Percentiles rank a stretch among this genome's conserved stretches.
Conservation (phyloP, 2,888 invertebrate genomes). For the Lutraria lutraria region DNA sequence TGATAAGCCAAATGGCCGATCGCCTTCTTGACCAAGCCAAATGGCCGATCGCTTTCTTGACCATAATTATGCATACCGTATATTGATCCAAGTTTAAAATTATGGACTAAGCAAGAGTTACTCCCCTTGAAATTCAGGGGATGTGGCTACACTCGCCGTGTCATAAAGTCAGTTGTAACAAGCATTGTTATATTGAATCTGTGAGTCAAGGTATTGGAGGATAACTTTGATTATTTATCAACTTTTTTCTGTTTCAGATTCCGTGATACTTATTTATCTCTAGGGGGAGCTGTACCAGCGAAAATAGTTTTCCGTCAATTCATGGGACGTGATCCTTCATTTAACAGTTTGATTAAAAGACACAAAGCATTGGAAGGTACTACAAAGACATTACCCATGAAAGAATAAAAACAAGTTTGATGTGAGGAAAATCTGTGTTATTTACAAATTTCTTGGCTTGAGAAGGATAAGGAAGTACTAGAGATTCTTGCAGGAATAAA, state of each 20-base stretch:
- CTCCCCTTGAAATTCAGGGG: too few relatives aligned
- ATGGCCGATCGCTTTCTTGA: too few relatives aligned
- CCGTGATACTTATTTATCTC: constrained; percentile 93
- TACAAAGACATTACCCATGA: background rate
- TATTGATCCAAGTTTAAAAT: too few relatives aligned
- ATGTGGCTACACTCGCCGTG: too few relatives aligned
- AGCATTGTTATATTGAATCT: too few relatives aligned
- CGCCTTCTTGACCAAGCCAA: too few relatives aligned
- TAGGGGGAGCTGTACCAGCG: constrained; percentile 93
- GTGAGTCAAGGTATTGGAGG: too few relatives aligned
- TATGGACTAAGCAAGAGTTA: too few relatives aligned
- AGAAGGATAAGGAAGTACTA: background rate
- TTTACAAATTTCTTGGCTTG: background rate
- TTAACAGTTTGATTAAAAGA: constrained; percentile 83
- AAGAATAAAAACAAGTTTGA: background rate
- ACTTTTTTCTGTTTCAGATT: constrained; percentile 88
- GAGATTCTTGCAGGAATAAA: background rate
- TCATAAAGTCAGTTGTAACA: too few relatives aligned
- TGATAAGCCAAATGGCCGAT: too few relatives aligned
- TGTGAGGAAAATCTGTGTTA: background rate
- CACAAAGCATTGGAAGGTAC: background rate
- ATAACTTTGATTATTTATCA: background rate
- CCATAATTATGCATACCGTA: too few relatives aligned
- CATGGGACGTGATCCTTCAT: constrained; percentile 96
- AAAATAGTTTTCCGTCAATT: constrained; percentile 96